These are phyloP conservation scores for Diplodus puntazzo DNA, from an alignment of 2,797 vertebrate genomes.

Conservation along the genomic window DNA sequence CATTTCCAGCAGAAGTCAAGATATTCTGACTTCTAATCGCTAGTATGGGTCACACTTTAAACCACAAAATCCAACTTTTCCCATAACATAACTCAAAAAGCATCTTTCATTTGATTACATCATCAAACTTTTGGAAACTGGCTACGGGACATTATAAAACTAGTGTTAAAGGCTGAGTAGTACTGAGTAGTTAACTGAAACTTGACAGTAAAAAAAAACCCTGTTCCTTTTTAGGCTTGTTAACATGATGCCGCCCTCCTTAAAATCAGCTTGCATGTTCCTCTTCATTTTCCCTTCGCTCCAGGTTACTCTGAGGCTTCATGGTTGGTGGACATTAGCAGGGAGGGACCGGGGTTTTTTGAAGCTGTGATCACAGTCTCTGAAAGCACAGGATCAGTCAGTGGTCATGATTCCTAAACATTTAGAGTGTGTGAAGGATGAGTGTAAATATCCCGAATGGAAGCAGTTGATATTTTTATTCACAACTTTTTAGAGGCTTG, in stretches of 20 bases:
- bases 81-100: neutral
- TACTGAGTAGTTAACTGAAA: neutral
- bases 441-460: slow-evolving; percentile 85
- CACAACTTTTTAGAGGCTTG: slow-evolving; percentile 80
- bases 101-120: slow-evolving; percentile 1
- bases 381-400: slow-evolving; percentile 81
- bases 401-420: slow-evolving; percentile 80
- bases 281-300: slow-evolving; percentile 46
- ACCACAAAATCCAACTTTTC: slow-evolving; percentile 5
- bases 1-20: neutral
- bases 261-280: slow-evolving; percentile 53
- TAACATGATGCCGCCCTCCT: slow-evolving; percentile 31
- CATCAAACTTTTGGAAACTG: neutral
- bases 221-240: slow-evolving; percentile 25
- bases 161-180: neutral
- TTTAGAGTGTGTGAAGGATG: slow-evolving; percentile 84
- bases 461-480: slow-evolving; percentile 87
- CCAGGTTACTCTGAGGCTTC: slow-evolving; percentile 68
- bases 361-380: slow-evolving; percentile 80
- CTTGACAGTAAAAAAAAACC: too few species aligned
- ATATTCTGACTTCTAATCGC: neutral
- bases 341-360: slow-evolving; percentile 71
- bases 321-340: slow-evolving; percentile 66
- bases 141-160: neutral
- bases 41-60: neutral